Conservation (phyloP, 64 coral and sea anemone genomes). For the Exaiptasia diaphana region DNA sequence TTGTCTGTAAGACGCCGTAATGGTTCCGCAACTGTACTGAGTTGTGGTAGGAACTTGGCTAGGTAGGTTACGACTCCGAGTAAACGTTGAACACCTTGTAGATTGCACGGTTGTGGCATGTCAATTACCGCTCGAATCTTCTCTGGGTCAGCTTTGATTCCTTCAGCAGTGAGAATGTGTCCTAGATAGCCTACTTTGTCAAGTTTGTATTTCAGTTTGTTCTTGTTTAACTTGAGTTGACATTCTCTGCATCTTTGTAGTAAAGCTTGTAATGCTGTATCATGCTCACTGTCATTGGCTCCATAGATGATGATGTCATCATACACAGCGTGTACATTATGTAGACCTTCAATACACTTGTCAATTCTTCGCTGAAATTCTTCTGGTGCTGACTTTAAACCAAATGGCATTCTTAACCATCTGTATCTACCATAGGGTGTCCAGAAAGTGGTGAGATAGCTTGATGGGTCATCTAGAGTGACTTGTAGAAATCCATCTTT, state of each 20-base stretch:
- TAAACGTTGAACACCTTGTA: slow-evolving; percentile 15
- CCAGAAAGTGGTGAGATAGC: slow-evolving; percentile 58
- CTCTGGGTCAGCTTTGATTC: slow-evolving; percentile 15
- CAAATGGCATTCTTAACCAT: slow-evolving; percentile 43
- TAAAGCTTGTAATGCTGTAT: neutral
- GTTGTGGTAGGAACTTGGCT: slow-evolving; percentile 8
- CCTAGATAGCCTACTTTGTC: slow-evolving; percentile 7
- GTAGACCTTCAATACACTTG: slow-evolving; percentile 6
- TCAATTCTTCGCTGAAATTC: slow-evolving; percentile 7
- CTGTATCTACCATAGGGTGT: slow-evolving; percentile 18
- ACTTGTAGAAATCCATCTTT: slow-evolving; percentile 26
- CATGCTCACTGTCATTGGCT: neutral
- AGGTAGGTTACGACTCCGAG: slow-evolving; percentile 23
- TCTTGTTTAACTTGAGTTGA: slow-evolving; percentile 1
- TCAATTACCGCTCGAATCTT: slow-evolving; percentile 20
- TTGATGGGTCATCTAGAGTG: slow-evolving; percentile 12
- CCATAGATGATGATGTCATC: slow-evolving; percentile 31
- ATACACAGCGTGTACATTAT: neutral
- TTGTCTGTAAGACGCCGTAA: neutral
- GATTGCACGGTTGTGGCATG: neutral
- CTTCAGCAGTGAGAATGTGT: neutral
- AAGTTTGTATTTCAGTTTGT: neutral
- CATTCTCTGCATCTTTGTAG: slow-evolving; percentile 1
- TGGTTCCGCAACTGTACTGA: slow-evolving; percentile 2
- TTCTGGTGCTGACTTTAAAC: neutral